Conservation (phyloP, 2,797 vertebrate genomes). For the Chloroceryle amazona region DNA sequence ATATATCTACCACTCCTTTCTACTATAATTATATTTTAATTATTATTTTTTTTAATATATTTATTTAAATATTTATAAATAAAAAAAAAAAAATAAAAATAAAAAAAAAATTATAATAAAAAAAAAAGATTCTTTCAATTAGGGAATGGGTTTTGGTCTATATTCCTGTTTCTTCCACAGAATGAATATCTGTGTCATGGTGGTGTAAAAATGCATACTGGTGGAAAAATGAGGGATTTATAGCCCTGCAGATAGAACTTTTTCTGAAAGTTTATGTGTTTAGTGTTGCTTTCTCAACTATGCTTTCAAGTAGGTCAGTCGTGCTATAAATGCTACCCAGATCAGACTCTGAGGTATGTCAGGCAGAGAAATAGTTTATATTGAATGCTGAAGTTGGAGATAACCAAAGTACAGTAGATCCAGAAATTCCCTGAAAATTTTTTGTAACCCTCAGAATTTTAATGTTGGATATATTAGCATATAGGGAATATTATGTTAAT, state of each 20-base stretch:
- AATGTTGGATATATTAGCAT: neutral
- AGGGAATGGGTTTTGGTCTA: neutral
- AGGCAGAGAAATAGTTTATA: neutral
- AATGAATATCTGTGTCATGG: neutral
- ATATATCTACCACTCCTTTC: too few species aligned
- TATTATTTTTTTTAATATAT: too few species aligned
- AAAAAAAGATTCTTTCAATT: neutral
- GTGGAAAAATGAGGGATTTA: neutral
- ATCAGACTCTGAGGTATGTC: neutral
- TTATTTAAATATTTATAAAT: too few species aligned
- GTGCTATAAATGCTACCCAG: neutral
- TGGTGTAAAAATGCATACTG: neutral
- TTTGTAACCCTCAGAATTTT: neutral
- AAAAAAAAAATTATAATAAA: neutral
- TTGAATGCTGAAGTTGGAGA: neutral
- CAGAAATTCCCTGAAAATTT: neutral
- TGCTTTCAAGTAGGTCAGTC: neutral
- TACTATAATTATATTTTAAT: too few species aligned
- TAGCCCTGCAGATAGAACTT: fast-evolving
- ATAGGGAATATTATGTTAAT: fast-evolving
- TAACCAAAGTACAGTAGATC: neutral
- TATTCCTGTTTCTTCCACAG: neutral
- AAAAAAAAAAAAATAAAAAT: neutral
- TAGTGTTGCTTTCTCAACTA: neutral
- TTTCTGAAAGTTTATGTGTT: neutral